A percentile compares a stretch with the other conserved stretches of the same genome.
phyloP scores from a whole-genome alignment of 2,113 vertebrate genomes.

The Sterna hirundo region DNA sequence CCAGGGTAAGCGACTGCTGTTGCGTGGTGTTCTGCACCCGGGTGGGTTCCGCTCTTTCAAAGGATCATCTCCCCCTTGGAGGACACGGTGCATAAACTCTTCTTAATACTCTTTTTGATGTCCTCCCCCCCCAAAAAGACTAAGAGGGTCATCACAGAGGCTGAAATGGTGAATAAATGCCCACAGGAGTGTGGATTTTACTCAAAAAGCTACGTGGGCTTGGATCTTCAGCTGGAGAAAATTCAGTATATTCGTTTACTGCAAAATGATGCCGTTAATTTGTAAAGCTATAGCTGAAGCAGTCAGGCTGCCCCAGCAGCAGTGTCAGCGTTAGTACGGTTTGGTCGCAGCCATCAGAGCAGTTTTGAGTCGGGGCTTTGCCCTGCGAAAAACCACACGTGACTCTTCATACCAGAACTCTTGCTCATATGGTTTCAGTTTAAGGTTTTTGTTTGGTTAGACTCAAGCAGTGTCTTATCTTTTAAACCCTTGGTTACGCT shows the following conservation, averaged over 20 bases:
- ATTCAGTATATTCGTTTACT: not conserved
- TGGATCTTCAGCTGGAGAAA: not conserved
- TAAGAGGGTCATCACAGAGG: not conserved
- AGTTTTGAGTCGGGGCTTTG: not conserved
- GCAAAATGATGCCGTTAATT: not conserved
- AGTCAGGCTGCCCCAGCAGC: not conserved
- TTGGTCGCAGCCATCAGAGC: not conserved
- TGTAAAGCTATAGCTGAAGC: not conserved
- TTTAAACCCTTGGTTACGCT: not conserved
- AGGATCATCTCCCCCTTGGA: not conserved
- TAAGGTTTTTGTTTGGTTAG: not conserved
- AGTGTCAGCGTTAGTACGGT: not conserved
- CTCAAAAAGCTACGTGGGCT: not conserved
- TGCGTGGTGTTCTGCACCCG: rapidly evolving
- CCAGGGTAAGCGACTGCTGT: constrained; percentile 79
- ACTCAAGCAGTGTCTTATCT: not conserved
- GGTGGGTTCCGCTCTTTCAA: not conserved
- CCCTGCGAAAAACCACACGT: not conserved
- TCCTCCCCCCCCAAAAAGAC: not conserved
- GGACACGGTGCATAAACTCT: not conserved
- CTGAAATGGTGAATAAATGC: not conserved
- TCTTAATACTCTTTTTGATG: not conserved
- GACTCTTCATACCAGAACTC: not conserved
- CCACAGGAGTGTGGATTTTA: not conserved
- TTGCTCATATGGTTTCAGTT: not conserved